Percentiles rank a stretch among this genome's conserved stretches.
Conservation (phyloP, 2,113 vertebrate genomes). For the Emydura subglobosa region DNA sequence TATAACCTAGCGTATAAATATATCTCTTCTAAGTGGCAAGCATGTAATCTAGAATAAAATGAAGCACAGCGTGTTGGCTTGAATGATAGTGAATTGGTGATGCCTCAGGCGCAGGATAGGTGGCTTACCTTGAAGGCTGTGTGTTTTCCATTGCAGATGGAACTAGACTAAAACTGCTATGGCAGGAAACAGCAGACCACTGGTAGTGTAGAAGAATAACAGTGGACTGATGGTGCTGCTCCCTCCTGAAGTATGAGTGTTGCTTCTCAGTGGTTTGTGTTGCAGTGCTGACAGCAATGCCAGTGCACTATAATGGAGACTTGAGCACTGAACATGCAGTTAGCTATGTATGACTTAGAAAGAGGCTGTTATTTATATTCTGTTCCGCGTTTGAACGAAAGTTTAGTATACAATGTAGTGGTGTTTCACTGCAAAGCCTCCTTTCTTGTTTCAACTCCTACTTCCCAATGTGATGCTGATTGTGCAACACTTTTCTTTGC, state of each 20-base stretch:
- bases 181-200: fast-evolving
- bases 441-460: background rate
- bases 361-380: constrained; percentile 14
- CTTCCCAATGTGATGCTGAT: background rate
- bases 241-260: constrained; percentile 12
- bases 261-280: constrained; percentile 31
- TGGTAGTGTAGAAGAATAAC: background rate
- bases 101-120: background rate
- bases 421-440: constrained; percentile 34
- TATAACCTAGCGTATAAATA: fast-evolving
- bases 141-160: background rate
- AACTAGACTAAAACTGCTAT: background rate
- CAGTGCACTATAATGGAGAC: background rate
- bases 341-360: constrained; percentile 12
- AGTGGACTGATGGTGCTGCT: background rate
- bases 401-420: constrained; percentile 6
- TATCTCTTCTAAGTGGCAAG: fast-evolving
- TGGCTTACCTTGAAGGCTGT: fast-evolving
- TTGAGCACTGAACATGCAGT: background rate
- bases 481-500: background rate
- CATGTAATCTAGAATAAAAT: background rate
- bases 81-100: fast-evolving
- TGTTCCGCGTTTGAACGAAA: background rate
- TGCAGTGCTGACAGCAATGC: constrained; percentile 2
- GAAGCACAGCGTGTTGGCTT: fast-evolving